Evolutionary conservation across 2,797 vertebrate genomes (phyloP).

Genomic region (Neosalanx taihuensis): DNA sequence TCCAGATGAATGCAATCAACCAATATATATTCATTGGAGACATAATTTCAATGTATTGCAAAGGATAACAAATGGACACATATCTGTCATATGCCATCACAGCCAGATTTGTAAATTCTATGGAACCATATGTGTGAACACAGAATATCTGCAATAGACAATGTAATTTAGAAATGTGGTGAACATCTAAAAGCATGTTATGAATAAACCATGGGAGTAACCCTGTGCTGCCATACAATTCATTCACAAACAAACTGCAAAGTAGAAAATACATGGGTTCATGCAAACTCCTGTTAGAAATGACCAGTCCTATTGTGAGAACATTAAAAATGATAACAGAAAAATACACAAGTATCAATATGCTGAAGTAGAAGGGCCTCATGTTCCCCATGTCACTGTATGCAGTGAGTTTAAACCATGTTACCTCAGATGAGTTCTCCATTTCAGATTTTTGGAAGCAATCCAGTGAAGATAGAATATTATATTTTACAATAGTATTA

Average conservation of each 20-base stretch:
- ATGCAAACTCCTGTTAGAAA: neutral
- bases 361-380: neutral
- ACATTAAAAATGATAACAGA: neutral
- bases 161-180: conserved; percentile 29
- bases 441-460: neutral
- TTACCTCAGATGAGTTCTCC: neutral
- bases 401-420: neutral
- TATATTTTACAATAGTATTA: too few species aligned
- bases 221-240: conserved; percentile 29
- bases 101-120: conserved; percentile 52
- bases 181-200: conserved; percentile 33
- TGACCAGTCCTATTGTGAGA: neutral
- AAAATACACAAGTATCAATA: neutral
- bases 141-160: conserved; percentile 56
- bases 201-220: conserved; percentile 10
- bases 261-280: conserved; percentile 22
- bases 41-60: conserved; percentile 39
- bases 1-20: conserved; percentile 19
- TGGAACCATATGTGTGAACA: conserved; percentile 44
- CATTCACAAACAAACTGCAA: conserved; percentile 28
- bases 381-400: neutral
- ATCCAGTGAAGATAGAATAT: too few species aligned
- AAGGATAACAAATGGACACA: conserved; percentile 47
- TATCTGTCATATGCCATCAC: conserved; percentile 60
- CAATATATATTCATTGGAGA: neutral